Evolutionary conservation across 2,888 invertebrate species (phyloP), one percentile per base, ranked within the genome.

Genomic region (Phortica magna): DNA sequence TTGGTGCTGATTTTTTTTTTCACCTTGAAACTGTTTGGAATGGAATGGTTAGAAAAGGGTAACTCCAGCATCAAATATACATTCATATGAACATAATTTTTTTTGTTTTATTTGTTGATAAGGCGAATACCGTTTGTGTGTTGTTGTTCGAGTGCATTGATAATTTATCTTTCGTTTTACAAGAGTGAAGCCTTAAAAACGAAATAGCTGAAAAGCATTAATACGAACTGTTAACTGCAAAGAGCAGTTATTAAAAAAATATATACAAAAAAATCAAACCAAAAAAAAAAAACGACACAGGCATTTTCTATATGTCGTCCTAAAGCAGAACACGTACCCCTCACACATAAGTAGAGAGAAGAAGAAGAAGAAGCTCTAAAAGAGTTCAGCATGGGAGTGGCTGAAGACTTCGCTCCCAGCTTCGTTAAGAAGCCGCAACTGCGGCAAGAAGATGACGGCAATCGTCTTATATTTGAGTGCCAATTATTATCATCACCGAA

Each of bases 371-470:
- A 64, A 73, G 17, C 68, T 73, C 12, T n/a, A 12, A 81, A 19
- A 80, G 67, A 77, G 75, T 83, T 88, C 87, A 89, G 88, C 86
- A 92, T 92, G 92, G 92, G 92, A 87, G 91, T 92, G 89, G 91
- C 91, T 88, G 98, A 98, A 93, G 98, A 98, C 93, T 96, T 98
- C 94, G 98, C 98, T 93, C 98, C 98, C 93, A 98, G 98, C 95
- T 98, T 99, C 94, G 97, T 98, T 87, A 98, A 98, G 94, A 98
- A 98, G 95, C 98, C 98, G 83, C 97, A 97, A 93, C 95, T 99
- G 89, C 95, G 98, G 85, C 98, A 99, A 93, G 98, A 98, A 92
- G 98, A 98, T 92, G 98, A 98, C 92, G 98, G 98, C 89, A 98
- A 98, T 93, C 95, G 97, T 91, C 95, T 98, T 91, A 95, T 98